Conservation (phyloP, 1,140 invertebrate species). For the Gonioctena quinquepunctata region DNA sequence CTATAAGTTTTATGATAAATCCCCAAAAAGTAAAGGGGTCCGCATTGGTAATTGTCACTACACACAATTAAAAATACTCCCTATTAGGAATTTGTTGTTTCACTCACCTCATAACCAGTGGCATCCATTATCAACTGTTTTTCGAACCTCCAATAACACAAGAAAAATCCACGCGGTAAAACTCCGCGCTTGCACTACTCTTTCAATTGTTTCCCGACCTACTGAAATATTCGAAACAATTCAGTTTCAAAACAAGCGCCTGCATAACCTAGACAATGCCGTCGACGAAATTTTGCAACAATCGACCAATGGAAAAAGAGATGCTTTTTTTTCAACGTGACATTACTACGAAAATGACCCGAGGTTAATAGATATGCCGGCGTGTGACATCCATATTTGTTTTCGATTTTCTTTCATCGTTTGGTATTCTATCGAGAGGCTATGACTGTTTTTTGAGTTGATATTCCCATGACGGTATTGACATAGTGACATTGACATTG, state of each 20-base stretch:
- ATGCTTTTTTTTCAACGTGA: neutral
- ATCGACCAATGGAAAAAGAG: neutral
- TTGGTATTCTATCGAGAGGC: neutral
- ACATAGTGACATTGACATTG: neutral
- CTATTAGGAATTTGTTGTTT: too few species aligned
- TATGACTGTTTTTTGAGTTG: too few species aligned
- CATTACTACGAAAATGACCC: neutral
- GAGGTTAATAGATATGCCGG: neutral
- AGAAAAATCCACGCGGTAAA: neutral
- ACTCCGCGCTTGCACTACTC: neutral
- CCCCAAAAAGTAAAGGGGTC: too few species aligned
- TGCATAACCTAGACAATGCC: neutral
- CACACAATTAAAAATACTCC: too few species aligned
- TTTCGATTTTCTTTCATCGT: neutral
- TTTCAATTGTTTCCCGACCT: neutral
- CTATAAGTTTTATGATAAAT: too few species aligned
- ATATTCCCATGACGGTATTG: neutral
- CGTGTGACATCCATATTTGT: neutral
- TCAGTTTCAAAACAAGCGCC: neutral
- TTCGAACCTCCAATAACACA: neutral
- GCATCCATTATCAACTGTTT: neutral
- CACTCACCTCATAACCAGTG: neutral
- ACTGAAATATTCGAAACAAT: neutral
- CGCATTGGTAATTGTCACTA: too few species aligned
- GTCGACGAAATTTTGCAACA: neutral